Percentiles rank a stretch among this genome's conserved stretches.
Evolutionary conservation across 1,140 invertebrate species (phyloP).

Genomic region (Rhopalosiphum maidis): DNA sequence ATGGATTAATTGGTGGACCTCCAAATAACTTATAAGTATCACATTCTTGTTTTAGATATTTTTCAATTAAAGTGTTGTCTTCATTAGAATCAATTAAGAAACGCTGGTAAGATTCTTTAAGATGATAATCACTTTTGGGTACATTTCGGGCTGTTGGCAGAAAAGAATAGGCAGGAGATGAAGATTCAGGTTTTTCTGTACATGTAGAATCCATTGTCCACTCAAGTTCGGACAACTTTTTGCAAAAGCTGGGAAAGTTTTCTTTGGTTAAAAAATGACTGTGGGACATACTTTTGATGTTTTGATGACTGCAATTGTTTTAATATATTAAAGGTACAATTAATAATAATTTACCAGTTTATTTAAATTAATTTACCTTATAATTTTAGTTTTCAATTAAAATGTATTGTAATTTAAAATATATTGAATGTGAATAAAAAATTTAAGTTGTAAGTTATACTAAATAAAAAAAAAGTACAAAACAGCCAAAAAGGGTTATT

Average conservation of each 20-base stretch:
- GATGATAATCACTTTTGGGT: constrained; percentile 54
- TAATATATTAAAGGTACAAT: background rate
- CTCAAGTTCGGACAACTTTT: constrained; percentile 47
- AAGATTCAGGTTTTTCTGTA: constrained; percentile 46
- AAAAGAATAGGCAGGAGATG: constrained; percentile 48
- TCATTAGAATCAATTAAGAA: constrained; percentile 49
- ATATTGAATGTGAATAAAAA: background rate
- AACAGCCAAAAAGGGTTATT: constrained; percentile 40
- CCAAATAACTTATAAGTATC: constrained; percentile 50
- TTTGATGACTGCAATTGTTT: background rate
- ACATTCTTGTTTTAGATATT: constrained; percentile 55
- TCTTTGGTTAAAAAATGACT: constrained; percentile 56
- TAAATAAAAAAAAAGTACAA: constrained; percentile 45
- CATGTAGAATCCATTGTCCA: constrained; percentile 48
- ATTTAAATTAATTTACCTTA: constrained; percentile 18
- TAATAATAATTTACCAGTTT: background rate
- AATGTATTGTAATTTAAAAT: constrained; percentile 28
- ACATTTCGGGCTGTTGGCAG: constrained; percentile 52
- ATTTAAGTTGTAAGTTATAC: background rate
- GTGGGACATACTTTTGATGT: constrained; percentile 49
- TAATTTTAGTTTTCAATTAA: constrained; percentile 28
- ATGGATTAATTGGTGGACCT: constrained; percentile 53
- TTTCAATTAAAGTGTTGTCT: constrained; percentile 48
- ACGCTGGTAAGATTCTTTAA: constrained; percentile 46
- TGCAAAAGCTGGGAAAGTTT: constrained; percentile 47